A percentile compares a stretch with the other conserved stretches of the same genome.
These are phyloP conservation scores for Coecobrya sp. DNA, from an alignment of 2,888 invertebrate species.

Conservation along the genomic window DNA sequence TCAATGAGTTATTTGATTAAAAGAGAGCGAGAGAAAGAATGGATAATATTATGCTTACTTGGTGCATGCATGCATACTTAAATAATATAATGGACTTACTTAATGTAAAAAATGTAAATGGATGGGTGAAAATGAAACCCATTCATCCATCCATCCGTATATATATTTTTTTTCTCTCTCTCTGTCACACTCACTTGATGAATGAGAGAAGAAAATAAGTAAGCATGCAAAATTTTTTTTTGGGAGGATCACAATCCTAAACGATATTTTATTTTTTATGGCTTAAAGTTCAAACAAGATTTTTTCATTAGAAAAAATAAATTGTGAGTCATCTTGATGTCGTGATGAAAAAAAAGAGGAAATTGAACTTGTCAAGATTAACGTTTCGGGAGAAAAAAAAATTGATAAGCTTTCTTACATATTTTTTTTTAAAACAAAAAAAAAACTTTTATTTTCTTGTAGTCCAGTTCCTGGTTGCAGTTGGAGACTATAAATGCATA, in stretches of 20 bases:
- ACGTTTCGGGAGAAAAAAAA: too few species aligned
- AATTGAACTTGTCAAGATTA: constrained; percentile 71
- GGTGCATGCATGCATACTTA: constrained; percentile 42
- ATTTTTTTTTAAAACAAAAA: too few species aligned
- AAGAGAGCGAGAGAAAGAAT: constrained; percentile 8
- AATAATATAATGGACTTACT: constrained; percentile 37
- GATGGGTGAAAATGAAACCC: too few species aligned
- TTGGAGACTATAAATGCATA: background rate
- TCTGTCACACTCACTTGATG: background rate
- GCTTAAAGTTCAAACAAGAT: background rate
- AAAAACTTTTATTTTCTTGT: too few species aligned
- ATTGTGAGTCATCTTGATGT: background rate
- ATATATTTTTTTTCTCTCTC: background rate
- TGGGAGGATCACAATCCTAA: background rate
- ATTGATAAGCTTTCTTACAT: too few species aligned
- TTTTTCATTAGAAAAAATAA: background rate
- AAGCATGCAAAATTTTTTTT: constrained; percentile 1
- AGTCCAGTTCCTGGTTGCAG: background rate
- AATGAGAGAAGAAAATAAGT: background rate
- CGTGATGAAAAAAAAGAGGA: constrained; percentile 57
- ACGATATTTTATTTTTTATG: background rate
- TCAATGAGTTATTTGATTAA: constrained; percentile 37
- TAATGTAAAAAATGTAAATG: background rate
- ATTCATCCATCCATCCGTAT: background rate
- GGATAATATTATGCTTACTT: constrained; percentile 47